These are phyloP conservation scores for Elephantulus edwardii DNA, from an alignment of 2,113 vertebrate genomes.

Conservation along the genomic window DNA sequence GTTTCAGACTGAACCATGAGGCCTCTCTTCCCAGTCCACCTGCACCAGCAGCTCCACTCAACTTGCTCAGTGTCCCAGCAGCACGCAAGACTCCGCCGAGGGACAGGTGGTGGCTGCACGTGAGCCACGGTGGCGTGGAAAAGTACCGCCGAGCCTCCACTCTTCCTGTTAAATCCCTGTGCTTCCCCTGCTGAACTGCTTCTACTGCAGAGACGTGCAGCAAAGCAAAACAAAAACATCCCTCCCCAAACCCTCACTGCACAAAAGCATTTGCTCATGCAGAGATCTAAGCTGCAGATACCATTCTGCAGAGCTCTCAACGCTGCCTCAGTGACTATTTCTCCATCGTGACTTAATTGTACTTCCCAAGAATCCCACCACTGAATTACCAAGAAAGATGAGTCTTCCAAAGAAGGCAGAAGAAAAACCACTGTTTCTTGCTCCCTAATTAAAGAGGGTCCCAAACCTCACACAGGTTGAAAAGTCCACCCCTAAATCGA, in stretches of 20 bases:
- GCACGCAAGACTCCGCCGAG: too few species aligned
- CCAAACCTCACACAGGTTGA: neutral
- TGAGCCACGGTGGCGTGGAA: neutral
- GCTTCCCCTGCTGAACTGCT: constrained; percentile 1
- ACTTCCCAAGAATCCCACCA: neutral
- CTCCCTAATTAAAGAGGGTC: neutral
- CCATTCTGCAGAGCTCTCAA: neutral
- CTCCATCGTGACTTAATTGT: neutral
- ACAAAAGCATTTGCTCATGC: neutral
- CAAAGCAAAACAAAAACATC: neutral
- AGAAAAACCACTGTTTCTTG: neutral
- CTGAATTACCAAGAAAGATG: neutral
- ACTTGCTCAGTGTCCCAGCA: neutral
- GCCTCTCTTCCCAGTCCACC: neutral
- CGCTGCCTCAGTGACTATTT: neutral
- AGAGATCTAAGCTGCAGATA: neutral
- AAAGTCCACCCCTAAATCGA: neutral
- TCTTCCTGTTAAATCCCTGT: neutral
- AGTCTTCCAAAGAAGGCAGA: neutral
- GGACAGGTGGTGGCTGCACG: too few species aligned
- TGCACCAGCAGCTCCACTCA: neutral
- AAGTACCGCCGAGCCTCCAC: neutral
- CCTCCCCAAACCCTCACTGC: neutral
- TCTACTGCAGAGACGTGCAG: neutral
- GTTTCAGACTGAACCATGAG: neutral